Percentiles rank a stretch among this genome's conserved stretches.
Evolutionary conservation across 2,113 vertebrate genomes (phyloP).

Genomic region (Tretioscincus oriximinensis): DNA sequence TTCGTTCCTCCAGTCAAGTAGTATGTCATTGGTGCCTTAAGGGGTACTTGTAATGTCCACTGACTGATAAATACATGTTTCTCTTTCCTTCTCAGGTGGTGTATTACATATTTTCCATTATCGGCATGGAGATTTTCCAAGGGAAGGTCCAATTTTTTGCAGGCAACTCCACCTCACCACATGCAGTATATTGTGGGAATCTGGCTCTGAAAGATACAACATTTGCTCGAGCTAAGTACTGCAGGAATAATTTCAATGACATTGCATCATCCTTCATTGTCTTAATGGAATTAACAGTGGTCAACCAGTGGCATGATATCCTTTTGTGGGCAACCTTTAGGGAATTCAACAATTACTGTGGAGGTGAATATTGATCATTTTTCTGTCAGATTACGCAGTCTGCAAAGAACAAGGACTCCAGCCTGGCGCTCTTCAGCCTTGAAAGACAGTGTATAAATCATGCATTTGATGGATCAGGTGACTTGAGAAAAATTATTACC

Average conservation of each 20-base stretch:
- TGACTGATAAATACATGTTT: not conserved
- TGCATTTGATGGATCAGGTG: too few relatives aligned
- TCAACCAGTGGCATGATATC: conserved; percentile 98
- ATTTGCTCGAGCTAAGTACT: conserved; percentile 85
- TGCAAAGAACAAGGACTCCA: too few relatives aligned
- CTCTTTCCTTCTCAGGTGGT: conserved; percentile 76
- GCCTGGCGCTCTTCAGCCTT: too few relatives aligned
- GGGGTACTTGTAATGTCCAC: too few relatives aligned
- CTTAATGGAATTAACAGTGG: conserved; percentile 89
- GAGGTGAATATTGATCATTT: too few relatives aligned
- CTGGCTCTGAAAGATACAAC: conserved; percentile 71
- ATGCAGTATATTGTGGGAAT: conserved; percentile 79
- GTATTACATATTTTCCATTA: conserved; percentile 89
- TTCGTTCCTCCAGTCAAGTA: too few relatives aligned
- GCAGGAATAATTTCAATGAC: conserved; percentile 94
- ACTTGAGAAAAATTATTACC: too few relatives aligned
- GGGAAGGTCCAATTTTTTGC: conserved; percentile 81
- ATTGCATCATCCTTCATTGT: conserved; percentile 82
- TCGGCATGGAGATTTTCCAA: conserved; percentile 92
- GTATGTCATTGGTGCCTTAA: too few relatives aligned
- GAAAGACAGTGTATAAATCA: too few relatives aligned
- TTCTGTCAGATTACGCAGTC: too few relatives aligned
- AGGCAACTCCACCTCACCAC: conserved; percentile 41
- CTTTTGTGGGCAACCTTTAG: conserved; percentile 60
- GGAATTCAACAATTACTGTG: too few relatives aligned